A percentile compares a stretch with the other conserved stretches of the same genome.
Evolutionary conservation across 2,113 vertebrate species (phyloP).

Genomic region (Perca schrenkii): DNA sequence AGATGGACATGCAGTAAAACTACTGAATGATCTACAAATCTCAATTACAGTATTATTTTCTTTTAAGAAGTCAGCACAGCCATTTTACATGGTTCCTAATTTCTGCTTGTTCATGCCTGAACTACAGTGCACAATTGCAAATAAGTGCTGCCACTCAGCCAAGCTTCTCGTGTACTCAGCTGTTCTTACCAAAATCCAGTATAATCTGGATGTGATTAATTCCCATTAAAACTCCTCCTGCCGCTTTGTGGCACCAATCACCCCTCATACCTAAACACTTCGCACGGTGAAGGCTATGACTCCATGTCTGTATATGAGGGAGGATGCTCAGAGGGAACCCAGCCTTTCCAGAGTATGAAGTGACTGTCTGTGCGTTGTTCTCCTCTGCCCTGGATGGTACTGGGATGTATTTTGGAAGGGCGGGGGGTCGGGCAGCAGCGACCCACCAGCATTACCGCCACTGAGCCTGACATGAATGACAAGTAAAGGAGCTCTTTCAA

Average conservation of each 20-base stretch:
- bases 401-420: constrained; percentile 60
- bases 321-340: constrained; percentile 69
- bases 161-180: neutral
- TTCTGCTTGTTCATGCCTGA: neutral
- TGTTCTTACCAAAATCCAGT: neutral
- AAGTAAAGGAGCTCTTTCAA: constrained; percentile 69
- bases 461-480: constrained; percentile 77
- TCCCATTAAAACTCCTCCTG: neutral
- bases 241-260: constrained; percentile 57
- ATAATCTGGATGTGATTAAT: constrained; percentile 6
- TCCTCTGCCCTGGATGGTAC: constrained; percentile 51
- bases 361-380: constrained; percentile 62
- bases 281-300: constrained; percentile 61
- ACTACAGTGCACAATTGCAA: neutral
- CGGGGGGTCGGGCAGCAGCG: constrained; percentile 46
- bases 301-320: constrained; percentile 73
- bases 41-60: neutral
- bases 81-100: neutral
- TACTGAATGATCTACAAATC: neutral
- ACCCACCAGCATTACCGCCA: constrained; percentile 62
- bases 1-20: neutral
- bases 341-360: constrained; percentile 55
- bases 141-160: neutral
- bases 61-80: neutral
- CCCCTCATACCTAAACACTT: constrained; percentile 44